Conservation (phyloP, 2,113 vertebrate genomes). For the Odontesthes bonariensis region DNA sequence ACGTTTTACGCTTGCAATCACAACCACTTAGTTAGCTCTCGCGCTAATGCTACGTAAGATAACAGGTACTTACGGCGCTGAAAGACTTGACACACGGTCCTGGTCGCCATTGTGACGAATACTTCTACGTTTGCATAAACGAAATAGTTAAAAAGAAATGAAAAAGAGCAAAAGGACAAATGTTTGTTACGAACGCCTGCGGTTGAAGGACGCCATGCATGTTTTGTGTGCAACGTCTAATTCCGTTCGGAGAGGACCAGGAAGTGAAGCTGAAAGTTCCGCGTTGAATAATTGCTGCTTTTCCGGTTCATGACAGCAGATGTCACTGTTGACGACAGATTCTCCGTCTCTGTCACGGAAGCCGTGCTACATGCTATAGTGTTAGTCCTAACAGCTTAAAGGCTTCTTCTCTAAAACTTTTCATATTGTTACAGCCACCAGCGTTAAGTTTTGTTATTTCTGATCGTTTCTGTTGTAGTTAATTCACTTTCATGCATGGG, state of each 20-base stretch:
- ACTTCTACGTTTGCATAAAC: not conserved
- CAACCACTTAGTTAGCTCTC: not conserved
- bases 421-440: too few species aligned
- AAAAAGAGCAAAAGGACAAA: not conserved
- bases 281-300: accelerated
- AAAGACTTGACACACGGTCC: slow-evolving; percentile 50
- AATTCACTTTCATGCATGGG: too few species aligned
- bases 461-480: too few species aligned
- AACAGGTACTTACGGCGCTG: slow-evolving; percentile 71
- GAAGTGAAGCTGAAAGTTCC: slow-evolving; percentile 12
- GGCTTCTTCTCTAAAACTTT: too few species aligned
- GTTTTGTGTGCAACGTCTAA: not conserved
- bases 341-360: not conserved
- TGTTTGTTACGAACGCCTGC: not conserved
- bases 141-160: accelerated
- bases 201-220: slow-evolving; percentile 74
- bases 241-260: slow-evolving; percentile 40
- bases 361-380: too few species aligned
- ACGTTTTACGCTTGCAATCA: not conserved
- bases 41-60: slow-evolving; percentile 12
- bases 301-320: slow-evolving; percentile 30
- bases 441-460: too few species aligned
- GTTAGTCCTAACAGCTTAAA: too few species aligned
- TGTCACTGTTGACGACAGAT: slow-evolving; percentile 33
- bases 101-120: slow-evolving; percentile 57